A percentile compares a stretch with the other conserved stretches of the same genome.
These are phyloP conservation scores for Drosophila repletoides DNA, from an alignment of 1,140 invertebrate species.

Conservation along the genomic window DNA sequence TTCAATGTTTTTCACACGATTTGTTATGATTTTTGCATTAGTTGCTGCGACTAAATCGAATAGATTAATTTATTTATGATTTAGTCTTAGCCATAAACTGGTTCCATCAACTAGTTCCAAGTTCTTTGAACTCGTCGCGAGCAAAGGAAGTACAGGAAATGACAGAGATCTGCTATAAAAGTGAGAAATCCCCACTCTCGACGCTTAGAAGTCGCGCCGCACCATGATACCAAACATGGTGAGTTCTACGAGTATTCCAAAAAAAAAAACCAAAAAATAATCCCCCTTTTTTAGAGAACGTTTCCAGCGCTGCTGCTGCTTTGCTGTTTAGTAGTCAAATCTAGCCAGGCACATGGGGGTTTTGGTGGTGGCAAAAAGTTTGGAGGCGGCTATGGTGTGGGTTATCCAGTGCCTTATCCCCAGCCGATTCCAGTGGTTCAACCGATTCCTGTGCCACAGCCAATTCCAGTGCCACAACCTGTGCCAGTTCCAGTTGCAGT, in stretches of 20 bases:
- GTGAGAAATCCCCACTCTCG: constrained; percentile 5
- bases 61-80: constrained; percentile 41
- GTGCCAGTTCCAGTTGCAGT: constrained; percentile 45
- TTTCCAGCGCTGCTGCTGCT: constrained; percentile 10
- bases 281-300: constrained; percentile 14
- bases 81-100: constrained; percentile 38
- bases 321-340: constrained; percentile 17
- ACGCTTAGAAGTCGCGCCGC: constrained; percentile 45
- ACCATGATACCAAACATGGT: constrained; percentile 50
- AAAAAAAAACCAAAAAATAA: too few relatives aligned
- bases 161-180: constrained; percentile 56
- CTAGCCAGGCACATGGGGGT: constrained; percentile 34
- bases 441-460: constrained; percentile 35
- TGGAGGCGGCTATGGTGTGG: constrained; percentile 41
- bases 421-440: constrained; percentile 50
- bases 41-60: constrained; percentile 58
- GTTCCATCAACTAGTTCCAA: constrained; percentile 41
- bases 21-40: constrained; percentile 49
- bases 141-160: constrained; percentile 71
- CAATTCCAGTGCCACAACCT: constrained; percentile 30
- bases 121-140: constrained; percentile 66
- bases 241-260: too few relatives aligned
- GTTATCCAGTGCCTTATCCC: constrained; percentile 57
- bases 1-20: constrained; percentile 72
- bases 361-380: constrained; percentile 57